phyloP scores from a whole-genome alignment of 2,797 vertebrate species.

The Anas acuta region DNA sequence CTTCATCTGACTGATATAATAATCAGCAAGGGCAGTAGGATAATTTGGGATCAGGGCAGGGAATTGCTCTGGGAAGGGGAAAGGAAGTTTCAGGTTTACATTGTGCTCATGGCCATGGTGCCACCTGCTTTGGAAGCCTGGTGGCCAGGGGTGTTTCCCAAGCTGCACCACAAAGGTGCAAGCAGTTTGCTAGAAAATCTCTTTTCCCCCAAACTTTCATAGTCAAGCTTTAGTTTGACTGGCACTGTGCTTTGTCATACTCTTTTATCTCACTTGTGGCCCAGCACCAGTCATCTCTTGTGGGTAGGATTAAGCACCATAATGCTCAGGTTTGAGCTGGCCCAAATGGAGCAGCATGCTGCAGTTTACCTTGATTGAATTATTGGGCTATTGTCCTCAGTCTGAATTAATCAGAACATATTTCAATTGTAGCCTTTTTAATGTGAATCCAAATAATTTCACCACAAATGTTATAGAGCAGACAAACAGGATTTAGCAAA shows the following conservation, averaged over 20 bases:
- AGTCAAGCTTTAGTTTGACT: background rate
- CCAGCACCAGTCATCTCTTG: background rate
- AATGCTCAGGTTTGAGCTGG: background rate
- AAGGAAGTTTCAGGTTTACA: background rate
- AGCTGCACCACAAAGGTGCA: background rate
- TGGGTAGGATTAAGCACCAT: background rate
- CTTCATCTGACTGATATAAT: slow-evolving; percentile 5
- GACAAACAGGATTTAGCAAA: background rate
- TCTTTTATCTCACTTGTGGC: background rate
- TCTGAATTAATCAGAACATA: background rate
- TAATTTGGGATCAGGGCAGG: background rate
- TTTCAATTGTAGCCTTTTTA: background rate
- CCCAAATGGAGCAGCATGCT: background rate
- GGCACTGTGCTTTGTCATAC: background rate
- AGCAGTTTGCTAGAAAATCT: background rate
- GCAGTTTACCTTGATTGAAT: background rate
- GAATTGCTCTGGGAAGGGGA: background rate
- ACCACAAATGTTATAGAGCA: background rate
- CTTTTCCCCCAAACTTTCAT: background rate
- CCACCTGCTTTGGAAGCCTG: background rate
- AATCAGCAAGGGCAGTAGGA: background rate
- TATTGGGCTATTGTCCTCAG: background rate
- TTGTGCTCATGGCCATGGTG: background rate
- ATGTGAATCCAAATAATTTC: background rate
- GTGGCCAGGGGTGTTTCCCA: background rate